phyloP scores from a whole-genome alignment of 2,113 vertebrate genomes.

The Dasyprocta punctata region DNA sequence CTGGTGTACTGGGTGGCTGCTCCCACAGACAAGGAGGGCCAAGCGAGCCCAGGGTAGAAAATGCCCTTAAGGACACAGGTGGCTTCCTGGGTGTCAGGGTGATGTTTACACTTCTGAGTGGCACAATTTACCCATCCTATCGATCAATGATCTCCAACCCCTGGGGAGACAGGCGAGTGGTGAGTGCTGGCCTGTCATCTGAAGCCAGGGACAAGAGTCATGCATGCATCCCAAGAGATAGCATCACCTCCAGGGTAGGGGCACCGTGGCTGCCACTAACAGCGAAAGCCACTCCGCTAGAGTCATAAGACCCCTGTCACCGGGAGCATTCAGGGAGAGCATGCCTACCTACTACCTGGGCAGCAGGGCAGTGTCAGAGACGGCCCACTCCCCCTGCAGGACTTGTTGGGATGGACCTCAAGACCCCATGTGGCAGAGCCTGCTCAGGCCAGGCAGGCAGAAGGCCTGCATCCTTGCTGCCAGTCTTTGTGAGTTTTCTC shows the following conservation, averaged over 20 bases:
- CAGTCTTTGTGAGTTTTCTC: not conserved
- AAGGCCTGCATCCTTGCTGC: accelerated
- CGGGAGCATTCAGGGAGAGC: not conserved
- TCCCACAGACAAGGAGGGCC: accelerated
- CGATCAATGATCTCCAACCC: accelerated
- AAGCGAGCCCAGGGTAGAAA: not conserved
- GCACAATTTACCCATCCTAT: accelerated
- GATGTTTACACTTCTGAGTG: accelerated
- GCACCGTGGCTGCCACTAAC: not conserved
- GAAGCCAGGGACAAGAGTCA: accelerated
- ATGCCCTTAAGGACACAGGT: accelerated
- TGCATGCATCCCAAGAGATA: accelerated
- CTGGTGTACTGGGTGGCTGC: accelerated
- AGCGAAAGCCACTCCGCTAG: accelerated
- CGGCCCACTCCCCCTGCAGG: not conserved
- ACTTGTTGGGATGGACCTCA: not conserved
- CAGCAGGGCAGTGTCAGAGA: not conserved
- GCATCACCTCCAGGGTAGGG: no score
- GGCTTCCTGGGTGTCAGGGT: accelerated
- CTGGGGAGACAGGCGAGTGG: no score
- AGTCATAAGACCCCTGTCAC: not conserved
- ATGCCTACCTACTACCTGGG: accelerated
- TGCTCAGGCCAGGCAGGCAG: accelerated
- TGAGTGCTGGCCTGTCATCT: accelerated
- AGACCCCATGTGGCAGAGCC: not conserved